These are phyloP conservation scores for Lepilemur septentrionalis DNA, from an alignment of 2,797 vertebrate genomes.

Conservation along the genomic window DNA sequence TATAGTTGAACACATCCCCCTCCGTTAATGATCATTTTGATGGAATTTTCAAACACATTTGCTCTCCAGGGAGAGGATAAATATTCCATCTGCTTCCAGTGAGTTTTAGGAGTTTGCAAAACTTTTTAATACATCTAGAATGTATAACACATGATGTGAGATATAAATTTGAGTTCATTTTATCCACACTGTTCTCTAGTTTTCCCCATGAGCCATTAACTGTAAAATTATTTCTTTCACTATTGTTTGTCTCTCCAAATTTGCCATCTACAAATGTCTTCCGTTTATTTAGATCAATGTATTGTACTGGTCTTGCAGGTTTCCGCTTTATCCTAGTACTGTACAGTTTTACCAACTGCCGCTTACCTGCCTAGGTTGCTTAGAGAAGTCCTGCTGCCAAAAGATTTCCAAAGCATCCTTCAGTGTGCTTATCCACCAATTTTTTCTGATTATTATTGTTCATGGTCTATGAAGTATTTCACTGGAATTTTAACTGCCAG, in stretches of 20 bases:
- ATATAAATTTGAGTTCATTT: background rate
- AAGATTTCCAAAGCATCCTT: background rate
- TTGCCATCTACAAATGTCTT: background rate
- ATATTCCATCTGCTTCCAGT: conserved; percentile 13
- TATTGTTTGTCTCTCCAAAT: background rate
- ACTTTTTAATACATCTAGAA: conserved; percentile 30
- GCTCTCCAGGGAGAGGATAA: background rate
- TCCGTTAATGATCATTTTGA: background rate
- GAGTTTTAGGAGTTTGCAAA: conserved; percentile 16
- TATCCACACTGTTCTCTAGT: background rate
- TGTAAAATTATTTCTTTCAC: conserved; percentile 9
- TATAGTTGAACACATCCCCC: background rate
- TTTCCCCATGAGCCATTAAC: background rate
- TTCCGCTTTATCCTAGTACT: background rate
- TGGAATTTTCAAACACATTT: conserved; percentile 26
- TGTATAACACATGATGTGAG: background rate
- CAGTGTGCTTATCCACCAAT: background rate
- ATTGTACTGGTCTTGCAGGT: background rate
- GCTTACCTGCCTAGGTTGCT: background rate
- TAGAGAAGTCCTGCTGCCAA: background rate
- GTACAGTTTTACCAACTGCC: background rate
- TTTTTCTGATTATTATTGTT: background rate
- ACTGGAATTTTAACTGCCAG: background rate
- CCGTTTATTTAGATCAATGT: background rate
- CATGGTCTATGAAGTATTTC: background rate